Conservation (phyloP, 1,140 invertebrate species). For the Drosophila sp. region DNA sequence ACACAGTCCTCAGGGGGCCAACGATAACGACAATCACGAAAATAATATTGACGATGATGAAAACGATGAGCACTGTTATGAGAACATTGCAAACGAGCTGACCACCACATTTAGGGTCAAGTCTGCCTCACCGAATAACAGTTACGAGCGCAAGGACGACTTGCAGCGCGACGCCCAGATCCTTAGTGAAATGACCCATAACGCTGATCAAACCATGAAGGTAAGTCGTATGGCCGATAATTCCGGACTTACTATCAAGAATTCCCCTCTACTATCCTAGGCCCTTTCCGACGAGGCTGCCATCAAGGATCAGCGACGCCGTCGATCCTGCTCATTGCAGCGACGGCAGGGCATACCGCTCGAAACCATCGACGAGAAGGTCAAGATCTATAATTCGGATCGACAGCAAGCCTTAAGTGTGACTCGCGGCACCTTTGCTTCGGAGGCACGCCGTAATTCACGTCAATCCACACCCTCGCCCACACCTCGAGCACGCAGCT, state of each 20-base stretch:
- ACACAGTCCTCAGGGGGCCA: slow-evolving; percentile 67
- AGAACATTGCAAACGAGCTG: slow-evolving; percentile 75
- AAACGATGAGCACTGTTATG: slow-evolving; percentile 67
- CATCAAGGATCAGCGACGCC: slow-evolving; percentile 76
- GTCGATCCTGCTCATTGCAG: slow-evolving; percentile 67
- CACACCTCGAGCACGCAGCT: slow-evolving; percentile 63
- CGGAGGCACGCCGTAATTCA: slow-evolving; percentile 71
- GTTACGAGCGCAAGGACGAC: slow-evolving; percentile 73
- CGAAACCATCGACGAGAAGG: slow-evolving; percentile 79
- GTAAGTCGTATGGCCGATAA: slow-evolving; percentile 29
- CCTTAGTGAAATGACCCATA: slow-evolving; percentile 79
- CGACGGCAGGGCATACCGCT: slow-evolving; percentile 71
- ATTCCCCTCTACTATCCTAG: slow-evolving; percentile 25
- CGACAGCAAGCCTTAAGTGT: slow-evolving; percentile 51
- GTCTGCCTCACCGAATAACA: slow-evolving; percentile 33
- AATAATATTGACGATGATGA: slow-evolving; percentile 32
- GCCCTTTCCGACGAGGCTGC: slow-evolving; percentile 78
- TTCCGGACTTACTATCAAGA: neutral
- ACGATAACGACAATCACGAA: slow-evolving; percentile 27
- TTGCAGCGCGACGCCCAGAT: slow-evolving; percentile 76
- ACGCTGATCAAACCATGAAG: slow-evolving; percentile 82
- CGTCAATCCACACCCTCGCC: slow-evolving; percentile 70
- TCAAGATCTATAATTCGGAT: slow-evolving; percentile 42
- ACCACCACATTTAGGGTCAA: slow-evolving; percentile 73
- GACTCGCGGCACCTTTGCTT: slow-evolving; percentile 67